Conservation (phyloP, 2,113 vertebrate genomes). For the Grallaria varia region DNA sequence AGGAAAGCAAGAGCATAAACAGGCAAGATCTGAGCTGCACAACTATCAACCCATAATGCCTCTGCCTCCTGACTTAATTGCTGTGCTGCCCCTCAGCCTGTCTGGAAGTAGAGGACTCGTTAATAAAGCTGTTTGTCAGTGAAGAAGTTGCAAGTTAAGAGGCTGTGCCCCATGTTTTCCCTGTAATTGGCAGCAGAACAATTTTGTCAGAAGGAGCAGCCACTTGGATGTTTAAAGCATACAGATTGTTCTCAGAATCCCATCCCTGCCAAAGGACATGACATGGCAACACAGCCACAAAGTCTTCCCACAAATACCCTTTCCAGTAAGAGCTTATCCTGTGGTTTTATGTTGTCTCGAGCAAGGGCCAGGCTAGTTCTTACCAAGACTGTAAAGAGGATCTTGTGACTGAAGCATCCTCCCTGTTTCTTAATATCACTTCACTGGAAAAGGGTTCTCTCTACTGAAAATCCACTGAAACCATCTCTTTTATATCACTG, state of each 20-base stretch:
- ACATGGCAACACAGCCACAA: neutral
- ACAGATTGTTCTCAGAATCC: neutral
- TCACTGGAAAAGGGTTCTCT: neutral
- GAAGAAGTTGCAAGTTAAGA: neutral
- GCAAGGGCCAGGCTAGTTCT: neutral
- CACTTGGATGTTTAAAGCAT: neutral
- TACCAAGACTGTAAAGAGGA: neutral
- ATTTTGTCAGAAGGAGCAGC: neutral
- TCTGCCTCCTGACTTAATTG: neutral
- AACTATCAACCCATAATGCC: neutral
- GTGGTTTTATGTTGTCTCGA: neutral
- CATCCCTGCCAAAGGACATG: neutral
- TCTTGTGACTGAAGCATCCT: neutral
- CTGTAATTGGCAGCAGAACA: neutral
- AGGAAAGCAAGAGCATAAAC: neutral
- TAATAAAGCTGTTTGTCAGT: neutral
- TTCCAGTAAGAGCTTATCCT: neutral
- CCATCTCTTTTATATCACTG: neutral
- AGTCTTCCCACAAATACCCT: neutral
- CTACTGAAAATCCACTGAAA: neutral
- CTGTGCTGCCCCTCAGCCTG: neutral
- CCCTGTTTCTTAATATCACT: neutral
- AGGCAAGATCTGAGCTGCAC: neutral
- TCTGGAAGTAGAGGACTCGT: neutral
- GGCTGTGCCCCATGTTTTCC: neutral